Evolutionary conservation across 2,888 invertebrate genomes (phyloP), one percentile per base, ranked within the genome.

Genomic region (Scelioninae gen. 2): DNA sequence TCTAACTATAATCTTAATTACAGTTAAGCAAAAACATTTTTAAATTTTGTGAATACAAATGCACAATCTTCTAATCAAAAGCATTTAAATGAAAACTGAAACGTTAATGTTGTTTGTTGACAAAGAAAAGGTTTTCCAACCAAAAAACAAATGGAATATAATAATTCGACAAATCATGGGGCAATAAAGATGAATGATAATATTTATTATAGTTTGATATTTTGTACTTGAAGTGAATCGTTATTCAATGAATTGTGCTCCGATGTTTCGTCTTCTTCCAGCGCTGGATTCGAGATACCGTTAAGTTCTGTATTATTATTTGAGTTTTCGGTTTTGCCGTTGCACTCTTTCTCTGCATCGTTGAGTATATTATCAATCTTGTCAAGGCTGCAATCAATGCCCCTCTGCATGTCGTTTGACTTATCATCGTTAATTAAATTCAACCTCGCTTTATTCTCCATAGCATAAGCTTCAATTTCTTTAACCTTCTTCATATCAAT

Each of bases 391-490:
- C 69, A 53, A 25, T 60, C 45, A 11, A 61, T 52, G 10, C 45
- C 46, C 13, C 35, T 60, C 18, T 69, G 46, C 9, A 69, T 46
- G 7, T 69, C 46, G 10, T 58, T 58, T 16, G 48, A 2, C 25
- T 39, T 25, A 15, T 55, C 68, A n/a, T 52, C 50, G 28, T 60
- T 61, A 33, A 33, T 46, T 31, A 22, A n/a, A 9, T 48, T 45
- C 31, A 15, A 2, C 18, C 28, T 39, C 15, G 48, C 22, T 6
- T 10, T 11, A 10, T 45, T 37, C 6, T 35, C 52, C 45, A 37
- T 13, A 0, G 43, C 60, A 10, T 60, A 68, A 16, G 61, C 69
- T 25, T 69, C 69, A n/a, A 61, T 69, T n/a, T 69, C 69, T 35
- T 69, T 69, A 3, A 41, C 55, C 31, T 61, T 69, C 31, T 46